Conservation (phyloP, 2,888 invertebrate genomes). For the Bugula neritina region DNA sequence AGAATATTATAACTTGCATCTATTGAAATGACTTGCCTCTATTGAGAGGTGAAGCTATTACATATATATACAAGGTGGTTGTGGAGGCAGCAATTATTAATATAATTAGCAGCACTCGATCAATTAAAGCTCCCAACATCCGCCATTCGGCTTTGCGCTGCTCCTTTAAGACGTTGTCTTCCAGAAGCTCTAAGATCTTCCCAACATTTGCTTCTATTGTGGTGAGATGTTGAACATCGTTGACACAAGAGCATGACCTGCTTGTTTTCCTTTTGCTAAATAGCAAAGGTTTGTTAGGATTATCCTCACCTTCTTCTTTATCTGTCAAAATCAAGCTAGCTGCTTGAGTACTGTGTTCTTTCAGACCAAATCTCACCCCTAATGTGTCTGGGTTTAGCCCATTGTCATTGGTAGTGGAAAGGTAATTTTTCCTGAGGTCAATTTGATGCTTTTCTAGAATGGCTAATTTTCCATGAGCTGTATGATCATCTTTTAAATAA, state of each 20-base stretch:
- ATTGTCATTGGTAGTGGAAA: not conserved
- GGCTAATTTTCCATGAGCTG: conserved; percentile 2
- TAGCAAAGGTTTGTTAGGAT: not conserved
- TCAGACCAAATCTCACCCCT: not conserved
- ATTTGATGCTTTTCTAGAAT: conserved; percentile 14
- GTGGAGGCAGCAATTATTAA: conserved; percentile 5
- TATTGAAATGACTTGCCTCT: no score
- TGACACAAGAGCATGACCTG: not conserved
- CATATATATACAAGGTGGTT: conserved; percentile 25
- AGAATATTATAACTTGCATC: no score
- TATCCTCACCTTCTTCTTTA: not conserved
- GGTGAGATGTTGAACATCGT: not conserved
- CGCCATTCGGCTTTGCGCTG: conserved; percentile 24
- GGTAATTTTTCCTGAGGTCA: not conserved
- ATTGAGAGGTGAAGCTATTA: conserved; percentile 4
- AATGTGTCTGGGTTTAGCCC: conserved; percentile 7
- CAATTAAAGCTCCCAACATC: conserved; percentile 19
- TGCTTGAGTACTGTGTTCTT: not conserved
- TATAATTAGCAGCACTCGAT: conserved; percentile 11
- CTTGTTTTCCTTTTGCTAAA: not conserved
- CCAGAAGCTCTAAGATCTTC: conserved; percentile 17
- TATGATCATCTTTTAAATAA: conserved; percentile 11
- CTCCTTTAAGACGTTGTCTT: conserved; percentile 19
- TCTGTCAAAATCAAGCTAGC: not conserved
- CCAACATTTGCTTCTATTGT: not conserved